Base-by-base conservation (phyloP, 2,888 invertebrate species). In the Ormyrus rosae region DNA sequence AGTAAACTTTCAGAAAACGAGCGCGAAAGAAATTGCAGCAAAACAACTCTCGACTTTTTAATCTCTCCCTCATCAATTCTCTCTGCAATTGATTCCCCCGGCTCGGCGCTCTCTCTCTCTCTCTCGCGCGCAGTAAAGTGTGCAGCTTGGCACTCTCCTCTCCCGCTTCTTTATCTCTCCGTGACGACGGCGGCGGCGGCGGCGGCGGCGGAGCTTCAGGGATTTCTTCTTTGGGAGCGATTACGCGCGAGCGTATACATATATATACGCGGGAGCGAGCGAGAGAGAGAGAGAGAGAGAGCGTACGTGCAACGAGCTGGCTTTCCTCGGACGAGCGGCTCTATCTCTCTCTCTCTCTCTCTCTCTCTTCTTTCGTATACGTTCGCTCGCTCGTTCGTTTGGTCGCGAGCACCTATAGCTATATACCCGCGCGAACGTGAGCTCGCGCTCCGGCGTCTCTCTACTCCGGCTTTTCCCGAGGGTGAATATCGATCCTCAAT, bases 121-220 rank as follows among this genome's bases (percentile, higher is more conserved):
- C 4, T 51, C 72, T 13, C 72, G 72, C 55, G 45, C 64, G 46
- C 65, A 71, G 55, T 68, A 77, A 70, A 77, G 77, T 64, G 64
- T 64, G 56, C 46, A 64, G 50, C 64, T 48, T 9, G 77, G 60
- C 34, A 65, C 58, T 68, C 67, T 67, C 53, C 45, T 19, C 9
- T 61, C 58, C 19, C 70, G 34, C 53, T 73, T 63, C 74, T 74
- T 74, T 74, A 74, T 74, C 74, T 74, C 34, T n/a, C 51, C 76
- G 72, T 34, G 74, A 91, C 91, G 91, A 91, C 91, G 92, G 77
- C 51, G 58, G 67, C 56, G 65, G 75, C 75, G 65, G 91, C 91
- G 91, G 91, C 91, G 92, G 78, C 51, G 91, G 91, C 91, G 92
- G 92, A 91, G 91, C 92, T 86, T 85, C 84, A 83, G 86, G 86